Evolutionary conservation across 2,888 invertebrate genomes (phyloP).

Genomic region (Drosophila histrio): DNA sequence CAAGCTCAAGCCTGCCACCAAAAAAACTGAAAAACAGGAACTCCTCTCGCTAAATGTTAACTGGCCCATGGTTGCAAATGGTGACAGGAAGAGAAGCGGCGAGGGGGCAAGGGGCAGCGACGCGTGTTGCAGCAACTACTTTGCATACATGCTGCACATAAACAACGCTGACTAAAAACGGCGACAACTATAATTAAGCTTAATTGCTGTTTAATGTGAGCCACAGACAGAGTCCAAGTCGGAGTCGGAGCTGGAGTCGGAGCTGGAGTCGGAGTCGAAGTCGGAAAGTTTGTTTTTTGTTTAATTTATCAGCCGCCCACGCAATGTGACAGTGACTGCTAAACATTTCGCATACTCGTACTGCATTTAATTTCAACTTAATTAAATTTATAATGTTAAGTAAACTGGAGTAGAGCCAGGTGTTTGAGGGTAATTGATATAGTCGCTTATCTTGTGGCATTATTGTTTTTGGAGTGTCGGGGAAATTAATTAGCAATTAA

Average conservation of each 20-base stretch:
- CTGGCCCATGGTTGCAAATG: slow-evolving; percentile 52
- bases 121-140: slow-evolving; percentile 60
- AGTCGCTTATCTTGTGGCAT: slow-evolving; percentile 42
- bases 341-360: slow-evolving; percentile 25
- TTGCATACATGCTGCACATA: slow-evolving; percentile 73
- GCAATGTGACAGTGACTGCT: slow-evolving; percentile 37
- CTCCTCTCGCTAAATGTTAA: slow-evolving; percentile 62
- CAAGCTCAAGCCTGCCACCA: slow-evolving; percentile 29
- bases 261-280: background rate
- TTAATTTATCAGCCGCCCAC: slow-evolving; percentile 50
- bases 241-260: background rate
- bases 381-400: slow-evolving; percentile 41
- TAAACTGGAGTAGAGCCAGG: slow-evolving; percentile 37
- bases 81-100: background rate
- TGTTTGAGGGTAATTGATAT: slow-evolving; percentile 37
- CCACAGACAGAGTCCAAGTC: slow-evolving; percentile 25
- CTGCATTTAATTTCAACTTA: slow-evolving; percentile 39
- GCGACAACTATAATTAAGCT: slow-evolving; percentile 80
- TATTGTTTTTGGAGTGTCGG: slow-evolving; percentile 63
- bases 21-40: slow-evolving; percentile 65
- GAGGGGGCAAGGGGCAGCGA: slow-evolving; percentile 5
- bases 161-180: slow-evolving; percentile 75
- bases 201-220: slow-evolving; percentile 78
- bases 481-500: slow-evolving; percentile 78
- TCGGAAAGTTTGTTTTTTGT: slow-evolving; percentile 18